These are phyloP conservation scores for Ptiloglossa arizonensis DNA, from an alignment of 1,140 invertebrate species.

Conservation along the genomic window DNA sequence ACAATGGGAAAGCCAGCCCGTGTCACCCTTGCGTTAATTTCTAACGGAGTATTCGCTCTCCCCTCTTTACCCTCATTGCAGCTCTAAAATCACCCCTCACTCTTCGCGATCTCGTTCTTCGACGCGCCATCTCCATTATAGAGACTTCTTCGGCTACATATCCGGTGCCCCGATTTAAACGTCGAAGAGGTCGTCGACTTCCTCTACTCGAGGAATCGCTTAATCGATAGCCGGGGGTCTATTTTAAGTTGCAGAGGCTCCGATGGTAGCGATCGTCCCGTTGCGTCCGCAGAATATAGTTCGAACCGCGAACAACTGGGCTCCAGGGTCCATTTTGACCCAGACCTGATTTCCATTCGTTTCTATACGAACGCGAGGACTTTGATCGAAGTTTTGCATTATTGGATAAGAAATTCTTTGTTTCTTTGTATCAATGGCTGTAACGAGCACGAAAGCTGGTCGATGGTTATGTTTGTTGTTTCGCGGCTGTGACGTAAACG, in stretches of 20 bases:
- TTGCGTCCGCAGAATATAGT: too few species aligned
- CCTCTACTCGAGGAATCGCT: constrained; percentile 39
- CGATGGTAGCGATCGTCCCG: neutral
- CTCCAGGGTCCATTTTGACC: too few species aligned
- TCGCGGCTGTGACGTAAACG: too few species aligned
- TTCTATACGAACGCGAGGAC: too few species aligned
- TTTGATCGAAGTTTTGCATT: too few species aligned
- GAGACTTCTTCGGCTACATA: constrained; percentile 72
- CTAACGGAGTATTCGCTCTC: constrained; percentile 61
- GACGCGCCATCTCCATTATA: constrained; percentile 69
- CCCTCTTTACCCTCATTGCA: constrained; percentile 18
- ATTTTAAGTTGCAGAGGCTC: neutral
- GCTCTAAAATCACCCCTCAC: constrained; percentile 4
- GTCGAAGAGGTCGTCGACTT: constrained; percentile 62
- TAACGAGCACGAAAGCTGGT: too few species aligned
- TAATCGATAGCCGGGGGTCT: constrained; percentile 44
- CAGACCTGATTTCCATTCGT: too few species aligned
- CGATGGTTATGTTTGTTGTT: too few species aligned
- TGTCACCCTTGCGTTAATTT: constrained; percentile 75
- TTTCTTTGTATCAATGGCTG: too few species aligned
- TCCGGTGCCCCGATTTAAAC: constrained; percentile 77
- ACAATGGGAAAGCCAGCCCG: constrained; percentile 71
- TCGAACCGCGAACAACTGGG: too few species aligned
- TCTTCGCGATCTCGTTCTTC: constrained; percentile 35
- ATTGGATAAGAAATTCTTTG: too few species aligned